These are phyloP conservation scores for Cosmopolites sordidus DNA, from an alignment of 2,888 invertebrate genomes.

Conservation along the genomic window DNA sequence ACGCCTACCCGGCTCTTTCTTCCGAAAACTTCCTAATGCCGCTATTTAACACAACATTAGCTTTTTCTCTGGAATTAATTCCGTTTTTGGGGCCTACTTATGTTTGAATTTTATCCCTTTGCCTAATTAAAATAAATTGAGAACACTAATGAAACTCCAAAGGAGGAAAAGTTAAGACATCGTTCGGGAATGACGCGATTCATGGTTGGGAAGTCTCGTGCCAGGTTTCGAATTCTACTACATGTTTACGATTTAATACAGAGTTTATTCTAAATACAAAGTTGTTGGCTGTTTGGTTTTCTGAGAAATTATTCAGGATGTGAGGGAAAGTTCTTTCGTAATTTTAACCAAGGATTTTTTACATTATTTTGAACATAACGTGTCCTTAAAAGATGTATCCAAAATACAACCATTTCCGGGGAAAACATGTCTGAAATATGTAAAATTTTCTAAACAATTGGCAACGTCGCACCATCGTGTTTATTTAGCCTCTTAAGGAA, in stretches of 20 bases:
- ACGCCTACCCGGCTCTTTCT: neutral
- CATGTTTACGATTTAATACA: neutral
- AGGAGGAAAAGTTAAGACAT: constrained; percentile 6
- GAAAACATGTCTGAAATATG: too few species aligned
- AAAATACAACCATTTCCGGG: too few species aligned
- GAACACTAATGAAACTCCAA: constrained; percentile 16
- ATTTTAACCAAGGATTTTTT: too few species aligned
- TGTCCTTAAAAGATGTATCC: too few species aligned
- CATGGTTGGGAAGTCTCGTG: neutral
- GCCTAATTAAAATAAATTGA: constrained; percentile 16
- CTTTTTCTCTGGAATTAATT: constrained; percentile 16
- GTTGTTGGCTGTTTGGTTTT: too few species aligned
- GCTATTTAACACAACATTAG: constrained; percentile 18
- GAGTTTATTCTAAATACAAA: too few species aligned
- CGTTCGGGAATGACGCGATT: constrained; percentile 3
- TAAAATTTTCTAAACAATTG: too few species aligned
- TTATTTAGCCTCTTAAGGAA: too few species aligned
- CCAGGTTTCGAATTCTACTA: neutral
- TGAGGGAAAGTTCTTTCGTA: too few species aligned
- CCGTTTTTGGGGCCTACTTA: constrained; percentile 16
- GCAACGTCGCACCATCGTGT: too few species aligned
- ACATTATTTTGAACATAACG: too few species aligned
- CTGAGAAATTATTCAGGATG: too few species aligned
- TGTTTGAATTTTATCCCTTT: constrained; percentile 10
- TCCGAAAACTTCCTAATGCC: constrained; percentile 12